Evolutionary conservation across 2,113 vertebrate species (phyloP), one percentile per base, ranked within the genome.

Genomic region (Tapirus terrestris): DNA sequence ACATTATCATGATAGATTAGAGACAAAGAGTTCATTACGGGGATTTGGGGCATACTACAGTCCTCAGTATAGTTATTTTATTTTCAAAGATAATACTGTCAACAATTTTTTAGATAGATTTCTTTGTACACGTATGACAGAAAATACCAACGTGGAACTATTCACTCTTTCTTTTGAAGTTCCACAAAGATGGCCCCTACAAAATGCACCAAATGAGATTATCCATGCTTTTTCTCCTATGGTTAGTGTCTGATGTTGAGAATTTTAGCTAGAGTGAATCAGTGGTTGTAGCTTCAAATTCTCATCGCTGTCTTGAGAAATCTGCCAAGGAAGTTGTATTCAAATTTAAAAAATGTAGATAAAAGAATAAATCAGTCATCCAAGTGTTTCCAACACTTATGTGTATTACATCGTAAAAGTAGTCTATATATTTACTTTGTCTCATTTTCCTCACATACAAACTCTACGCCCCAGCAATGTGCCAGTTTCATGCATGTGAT

Each of bases 1-100:
- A 51, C 8, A 60, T 76, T 33, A 53, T 75, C 14, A 13, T 84
- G 31, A 3, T 9, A 80, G 51, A 61, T n/a, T 51, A 75, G 33
- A 70, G 48, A 27, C 5, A 76, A 68, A 39, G 6, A 75, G 8
- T 81, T 89, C 53, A 56, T 77, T 48, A 89, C 33, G 31, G 27
- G 5, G 2, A 18, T 65, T 84, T 17, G 3, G 12, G 61, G 9
- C 79, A 58, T 81, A 14, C 23, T 93, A 20, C 6, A 82, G 10
- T 87, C n/a, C 45, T 92, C 82, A 88, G 53, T 97, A 39, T 29
- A 79, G 33, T 68, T 89, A 61, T 88, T 95, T 97, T 94, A 56
- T 79, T 94, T 94, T 70, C 73, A 83, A 91, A 92, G 23, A 82
- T 70, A 96, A 68, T 67, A 6, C 9, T 56, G 18, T 70, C n/a